Percentiles rank a stretch among this genome's conserved stretches.
phyloP scores from a whole-genome alignment of 2,888 invertebrate species.

The Tethea ocularis region DNA sequence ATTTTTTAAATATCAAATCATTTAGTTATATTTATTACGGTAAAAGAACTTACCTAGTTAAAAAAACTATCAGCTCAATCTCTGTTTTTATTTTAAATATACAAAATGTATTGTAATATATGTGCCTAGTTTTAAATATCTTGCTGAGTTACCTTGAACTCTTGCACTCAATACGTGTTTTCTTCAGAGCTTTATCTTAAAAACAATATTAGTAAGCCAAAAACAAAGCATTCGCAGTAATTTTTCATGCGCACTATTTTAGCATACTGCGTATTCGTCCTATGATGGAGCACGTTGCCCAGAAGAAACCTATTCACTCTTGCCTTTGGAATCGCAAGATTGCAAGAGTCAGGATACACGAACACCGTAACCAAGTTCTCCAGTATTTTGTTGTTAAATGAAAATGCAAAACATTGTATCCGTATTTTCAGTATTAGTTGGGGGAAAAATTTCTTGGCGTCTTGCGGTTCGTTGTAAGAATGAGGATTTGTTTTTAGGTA shows the following conservation, averaged over 20 bases:
- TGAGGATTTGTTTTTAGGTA: too few relatives aligned
- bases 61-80: not conserved
- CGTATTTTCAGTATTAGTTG: too few relatives aligned
- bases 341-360: too few relatives aligned
- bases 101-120: not conserved
- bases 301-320: too few relatives aligned
- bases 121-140: not conserved
- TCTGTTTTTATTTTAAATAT: not conserved
- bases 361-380: too few relatives aligned
- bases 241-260: not conserved
- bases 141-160: not conserved
- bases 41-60: not conserved
- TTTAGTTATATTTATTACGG: not conserved
- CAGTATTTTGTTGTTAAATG: too few relatives aligned
- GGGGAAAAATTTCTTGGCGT: too few relatives aligned
- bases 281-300: too few relatives aligned
- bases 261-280: not conserved
- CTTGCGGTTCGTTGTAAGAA: too few relatives aligned
- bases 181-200: not conserved
- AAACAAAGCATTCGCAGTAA: not conserved
- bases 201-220: not conserved
- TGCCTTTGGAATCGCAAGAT: too few relatives aligned
- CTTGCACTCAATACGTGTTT: not conserved
- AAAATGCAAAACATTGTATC: too few relatives aligned
- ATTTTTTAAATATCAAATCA: not conserved